phyloP scores from a whole-genome alignment of 1,140 invertebrate species.

The Anadara kagoshimensis region DNA sequence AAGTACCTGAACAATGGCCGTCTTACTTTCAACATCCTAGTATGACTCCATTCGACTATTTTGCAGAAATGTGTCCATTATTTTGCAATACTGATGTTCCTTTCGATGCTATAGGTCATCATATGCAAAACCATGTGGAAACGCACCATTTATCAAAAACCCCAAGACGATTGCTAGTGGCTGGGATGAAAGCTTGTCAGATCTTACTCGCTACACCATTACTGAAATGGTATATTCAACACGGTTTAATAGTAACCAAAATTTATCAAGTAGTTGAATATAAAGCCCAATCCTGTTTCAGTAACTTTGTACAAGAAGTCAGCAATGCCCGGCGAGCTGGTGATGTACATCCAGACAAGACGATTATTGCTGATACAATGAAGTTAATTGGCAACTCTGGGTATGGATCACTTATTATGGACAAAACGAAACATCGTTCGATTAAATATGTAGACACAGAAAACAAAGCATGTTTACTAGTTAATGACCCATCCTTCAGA shows the following conservation, averaged over 20 bases:
- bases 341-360: slow-evolving; percentile 21
- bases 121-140: slow-evolving; percentile 1
- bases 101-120: slow-evolving; percentile 27
- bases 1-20: slow-evolving; percentile 16
- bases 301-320: slow-evolving; percentile 31
- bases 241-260: slow-evolving; percentile 12
- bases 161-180: not conserved
- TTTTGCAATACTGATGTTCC: slow-evolving; percentile 35
- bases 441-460: slow-evolving; percentile 10
- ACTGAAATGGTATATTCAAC: slow-evolving; percentile 10
- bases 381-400: slow-evolving; percentile 42
- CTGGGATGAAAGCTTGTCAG: not conserved
- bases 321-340: slow-evolving; percentile 32
- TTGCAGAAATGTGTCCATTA: slow-evolving; percentile 19
- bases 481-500: slow-evolving; percentile 25
- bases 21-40: not conserved
- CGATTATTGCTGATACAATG: slow-evolving; percentile 49
- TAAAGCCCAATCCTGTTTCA: slow-evolving; percentile 28
- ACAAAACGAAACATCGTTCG: slow-evolving; percentile 43
- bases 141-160: not conserved
- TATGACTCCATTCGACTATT: slow-evolving; percentile 10
- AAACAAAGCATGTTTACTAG: not conserved
- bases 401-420: slow-evolving; percentile 38
- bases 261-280: slow-evolving; percentile 48
- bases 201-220: slow-evolving; percentile 19